Conservation (phyloP, 35 echinoderm and acorn worm species). For the Apostichopus japonicus region DNA sequence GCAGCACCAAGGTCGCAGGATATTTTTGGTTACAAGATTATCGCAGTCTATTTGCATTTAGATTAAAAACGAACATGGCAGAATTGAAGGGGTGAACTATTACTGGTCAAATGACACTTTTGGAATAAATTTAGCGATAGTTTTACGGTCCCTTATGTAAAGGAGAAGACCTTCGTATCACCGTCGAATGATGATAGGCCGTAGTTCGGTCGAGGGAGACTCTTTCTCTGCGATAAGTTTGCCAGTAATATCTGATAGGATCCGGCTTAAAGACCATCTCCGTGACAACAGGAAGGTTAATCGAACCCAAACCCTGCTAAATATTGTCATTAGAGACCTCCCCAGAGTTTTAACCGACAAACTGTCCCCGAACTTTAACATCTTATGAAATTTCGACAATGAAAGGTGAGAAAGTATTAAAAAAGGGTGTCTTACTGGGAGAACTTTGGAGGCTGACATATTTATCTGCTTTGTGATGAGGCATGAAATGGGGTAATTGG, state of each 20-base stretch:
- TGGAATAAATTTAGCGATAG: neutral
- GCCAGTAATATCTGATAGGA: neutral
- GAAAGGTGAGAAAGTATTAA: no score
- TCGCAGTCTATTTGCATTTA: slow-evolving; percentile 4
- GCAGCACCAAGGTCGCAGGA: neutral
- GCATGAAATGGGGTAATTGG: no score
- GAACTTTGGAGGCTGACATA: no score
- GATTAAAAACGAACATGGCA: neutral
- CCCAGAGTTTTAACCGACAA: neutral
- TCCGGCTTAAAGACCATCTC: neutral
- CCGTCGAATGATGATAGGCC: neutral
- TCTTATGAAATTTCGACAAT: no score
- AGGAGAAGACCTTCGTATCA: neutral
- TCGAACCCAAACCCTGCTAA: neutral
- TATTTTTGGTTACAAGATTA: neutral
- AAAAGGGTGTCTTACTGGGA: no score
- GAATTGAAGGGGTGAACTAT: neutral
- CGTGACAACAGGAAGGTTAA: neutral
- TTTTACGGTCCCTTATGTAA: neutral
- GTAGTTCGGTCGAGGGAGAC: neutral
- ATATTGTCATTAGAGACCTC: neutral
- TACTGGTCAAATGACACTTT: slow-evolving; percentile 11
- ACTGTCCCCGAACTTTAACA: neutral
- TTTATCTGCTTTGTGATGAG: no score
- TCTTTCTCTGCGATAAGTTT: neutral